Percentiles rank a stretch among this genome's conserved stretches.
Conservation (phyloP, 1,140 invertebrate species). For the Whitmania pigra region DNA sequence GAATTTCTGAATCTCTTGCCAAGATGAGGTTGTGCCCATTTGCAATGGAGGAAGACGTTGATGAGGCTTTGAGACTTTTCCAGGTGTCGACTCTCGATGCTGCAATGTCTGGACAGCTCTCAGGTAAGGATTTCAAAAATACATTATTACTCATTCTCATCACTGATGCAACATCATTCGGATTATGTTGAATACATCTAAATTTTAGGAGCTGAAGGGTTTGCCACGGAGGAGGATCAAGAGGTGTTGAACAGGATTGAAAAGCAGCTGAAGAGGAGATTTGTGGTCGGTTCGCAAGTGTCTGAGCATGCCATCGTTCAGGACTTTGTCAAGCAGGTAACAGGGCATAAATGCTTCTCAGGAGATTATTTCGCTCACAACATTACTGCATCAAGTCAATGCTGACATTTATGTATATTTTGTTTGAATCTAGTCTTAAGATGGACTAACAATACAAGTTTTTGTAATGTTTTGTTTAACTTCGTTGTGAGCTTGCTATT, state of each 20-base stretch:
- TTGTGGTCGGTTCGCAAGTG: slow-evolving; percentile 89
- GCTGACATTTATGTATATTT: no score
- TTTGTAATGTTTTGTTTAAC: no score
- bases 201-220: slow-evolving; percentile 75
- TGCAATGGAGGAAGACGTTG: slow-evolving; percentile 77
- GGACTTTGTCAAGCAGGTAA: slow-evolving; percentile 71
- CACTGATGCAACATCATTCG: background rate
- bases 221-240: slow-evolving; percentile 85
- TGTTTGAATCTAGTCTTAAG: no score
- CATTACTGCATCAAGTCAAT: no score
- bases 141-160: no score
- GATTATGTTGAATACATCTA: background rate
- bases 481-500: no score
- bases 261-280: slow-evolving; percentile 81
- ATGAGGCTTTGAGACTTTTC: slow-evolving; percentile 94
- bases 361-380: no score
- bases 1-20: slow-evolving; percentile 89
- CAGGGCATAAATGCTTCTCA: background rate
- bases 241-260: slow-evolving; percentile 78
- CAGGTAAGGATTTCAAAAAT: slow-evolving; percentile 47
- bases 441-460: no score
- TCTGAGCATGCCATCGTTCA: slow-evolving; percentile 84
- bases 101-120: slow-evolving; percentile 75
- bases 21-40: slow-evolving; percentile 95
- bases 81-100: slow-evolving; percentile 95